These are phyloP conservation scores for Acrocephalus scirpaceus DNA, from an alignment of 2,797 vertebrate genomes.

Conservation along the genomic window DNA sequence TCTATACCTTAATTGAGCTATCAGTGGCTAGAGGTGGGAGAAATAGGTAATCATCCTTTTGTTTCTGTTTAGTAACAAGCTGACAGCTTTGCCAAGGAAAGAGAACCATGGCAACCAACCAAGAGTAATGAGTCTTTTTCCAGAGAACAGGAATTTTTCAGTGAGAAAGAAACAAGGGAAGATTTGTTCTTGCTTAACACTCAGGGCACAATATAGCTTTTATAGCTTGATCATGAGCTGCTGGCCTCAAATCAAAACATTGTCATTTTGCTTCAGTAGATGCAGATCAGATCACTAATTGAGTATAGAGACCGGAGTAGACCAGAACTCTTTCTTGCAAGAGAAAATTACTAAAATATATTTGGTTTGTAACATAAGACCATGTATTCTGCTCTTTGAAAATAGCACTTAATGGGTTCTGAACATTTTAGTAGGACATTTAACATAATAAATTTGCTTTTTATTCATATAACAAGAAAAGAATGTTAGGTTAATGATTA, in stretches of 20 bases:
- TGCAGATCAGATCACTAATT: not conserved
- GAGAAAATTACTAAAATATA: not conserved
- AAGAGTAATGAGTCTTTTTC: not conserved
- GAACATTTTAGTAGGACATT: slow-evolving; percentile 44
- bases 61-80: not conserved
- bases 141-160: not conserved
- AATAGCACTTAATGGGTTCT: not conserved
- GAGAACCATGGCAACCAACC: not conserved
- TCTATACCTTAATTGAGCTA: not conserved
- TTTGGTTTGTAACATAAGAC: not conserved
- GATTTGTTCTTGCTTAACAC: not conserved
- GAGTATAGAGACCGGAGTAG: not conserved
- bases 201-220: not conserved
- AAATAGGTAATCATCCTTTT: not conserved
- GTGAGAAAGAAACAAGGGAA: not conserved
- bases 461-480: not conserved
- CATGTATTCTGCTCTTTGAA: not conserved
- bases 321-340: not conserved
- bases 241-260: not conserved
- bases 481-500: not conserved
- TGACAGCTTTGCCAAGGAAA: not conserved
- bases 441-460: not conserved
- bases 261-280: not conserved
- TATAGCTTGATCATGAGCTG: not conserved
- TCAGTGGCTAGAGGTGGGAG: not conserved